Evolutionary conservation across 2,888 invertebrate genomes (phyloP).

Genomic region (Coleophora deauratella): DNA sequence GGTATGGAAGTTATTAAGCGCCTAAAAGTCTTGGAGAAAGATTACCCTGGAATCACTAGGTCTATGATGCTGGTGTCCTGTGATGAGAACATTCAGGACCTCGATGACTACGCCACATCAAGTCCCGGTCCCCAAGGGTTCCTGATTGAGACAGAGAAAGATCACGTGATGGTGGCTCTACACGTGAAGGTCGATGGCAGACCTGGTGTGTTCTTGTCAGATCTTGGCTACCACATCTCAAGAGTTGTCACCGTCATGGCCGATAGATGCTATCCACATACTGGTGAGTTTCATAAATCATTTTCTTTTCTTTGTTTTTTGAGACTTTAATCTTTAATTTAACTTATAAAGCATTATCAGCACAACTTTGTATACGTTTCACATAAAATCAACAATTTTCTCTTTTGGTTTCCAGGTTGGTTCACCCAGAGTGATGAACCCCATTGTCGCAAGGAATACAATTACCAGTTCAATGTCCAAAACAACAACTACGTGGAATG

Average conservation of each 20-base stretch:
- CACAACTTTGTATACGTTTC: neutral
- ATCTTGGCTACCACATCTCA: conserved; percentile 93
- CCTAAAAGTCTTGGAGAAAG: conserved; percentile 74
- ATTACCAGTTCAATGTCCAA: conserved; percentile 81
- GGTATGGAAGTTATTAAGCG: conserved; percentile 87
- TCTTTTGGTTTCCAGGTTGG: conserved; percentile 74
- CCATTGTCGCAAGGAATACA: conserved; percentile 87
- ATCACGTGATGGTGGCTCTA: conserved; percentile 89
- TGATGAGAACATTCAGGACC: conserved; percentile 85
- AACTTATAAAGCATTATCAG: no score
- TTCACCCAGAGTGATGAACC: conserved; percentile 88
- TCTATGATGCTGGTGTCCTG: conserved; percentile 87
- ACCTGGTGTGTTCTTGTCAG: conserved; percentile 85
- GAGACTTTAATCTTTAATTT: no score
- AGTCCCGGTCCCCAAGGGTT: conserved; percentile 75
- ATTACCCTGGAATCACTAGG: conserved; percentile 80
- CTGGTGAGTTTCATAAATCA: conserved; percentile 72
- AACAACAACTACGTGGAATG: conserved; percentile 88
- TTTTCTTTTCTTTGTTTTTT: no score
- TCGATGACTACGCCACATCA: conserved; percentile 76
- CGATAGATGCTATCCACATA: conserved; percentile 91
- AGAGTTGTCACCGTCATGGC: conserved; percentile 91
- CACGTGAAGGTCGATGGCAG: conserved; percentile 83
- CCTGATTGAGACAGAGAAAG: conserved; percentile 84
- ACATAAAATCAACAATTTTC: neutral